Conservation (phyloP, 35 echinoderm and acorn worm genomes). For the Anneissia japonica region DNA sequence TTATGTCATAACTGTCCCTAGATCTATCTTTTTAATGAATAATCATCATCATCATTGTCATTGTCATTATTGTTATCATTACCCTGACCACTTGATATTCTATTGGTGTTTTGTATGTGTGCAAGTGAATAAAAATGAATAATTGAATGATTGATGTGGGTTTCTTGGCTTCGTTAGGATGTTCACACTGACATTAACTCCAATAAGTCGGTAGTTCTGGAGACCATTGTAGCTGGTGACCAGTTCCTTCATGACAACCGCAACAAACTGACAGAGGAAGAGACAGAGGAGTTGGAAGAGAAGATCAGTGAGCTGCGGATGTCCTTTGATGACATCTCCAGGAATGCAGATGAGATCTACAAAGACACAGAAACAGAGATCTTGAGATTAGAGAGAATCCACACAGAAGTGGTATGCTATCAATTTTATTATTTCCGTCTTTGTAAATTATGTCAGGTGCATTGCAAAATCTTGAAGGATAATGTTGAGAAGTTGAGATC, state of each 20-base stretch:
- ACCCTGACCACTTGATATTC: no score
- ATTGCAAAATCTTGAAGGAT: no score
- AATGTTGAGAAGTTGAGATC: no score
- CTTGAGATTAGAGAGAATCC: conserved; percentile 63
- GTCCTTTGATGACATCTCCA: conserved; percentile 69
- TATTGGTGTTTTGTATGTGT: no score
- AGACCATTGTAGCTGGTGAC: conserved; percentile 82
- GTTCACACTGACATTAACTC: conserved; percentile 65
- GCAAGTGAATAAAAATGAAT: no score
- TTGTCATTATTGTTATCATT: no score
- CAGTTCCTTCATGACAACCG: conserved; percentile 87
- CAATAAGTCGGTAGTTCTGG: conserved; percentile 78
- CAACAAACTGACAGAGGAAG: conserved; percentile 58
- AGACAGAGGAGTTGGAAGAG: conserved; percentile 72
- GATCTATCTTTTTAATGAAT: no score
- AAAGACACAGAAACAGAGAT: conserved; percentile 70
- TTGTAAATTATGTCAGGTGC: no score
- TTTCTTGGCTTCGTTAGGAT: conserved; percentile 35
- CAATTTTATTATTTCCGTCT: no score
- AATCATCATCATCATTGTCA: no score
- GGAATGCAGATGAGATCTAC: conserved; percentile 47
- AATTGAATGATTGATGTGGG: no score
- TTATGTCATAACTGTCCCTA: no score
- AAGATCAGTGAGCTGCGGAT: conserved; percentile 81
- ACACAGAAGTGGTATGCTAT: conserved; percentile 80